phyloP scores from a whole-genome alignment of 2,797 vertebrate species.

The Scomberomorus guttatus region DNA sequence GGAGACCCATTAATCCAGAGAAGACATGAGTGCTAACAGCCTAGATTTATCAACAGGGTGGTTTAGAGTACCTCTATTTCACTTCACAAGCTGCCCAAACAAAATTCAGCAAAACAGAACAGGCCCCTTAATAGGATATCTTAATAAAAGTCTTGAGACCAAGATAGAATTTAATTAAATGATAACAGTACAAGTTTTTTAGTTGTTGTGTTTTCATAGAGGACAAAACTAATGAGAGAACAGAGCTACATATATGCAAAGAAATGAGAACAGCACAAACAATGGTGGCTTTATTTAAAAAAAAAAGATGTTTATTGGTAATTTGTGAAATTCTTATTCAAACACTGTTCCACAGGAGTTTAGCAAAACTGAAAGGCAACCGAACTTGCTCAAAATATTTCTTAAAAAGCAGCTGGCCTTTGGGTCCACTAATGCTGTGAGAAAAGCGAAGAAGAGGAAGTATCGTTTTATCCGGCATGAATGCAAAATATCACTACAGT shows the following conservation, averaged over 20 bases:
- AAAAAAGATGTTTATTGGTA: background rate
- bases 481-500: conserved; percentile 12
- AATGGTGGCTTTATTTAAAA: background rate
- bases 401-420: conserved; percentile 2
- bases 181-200: conserved; percentile 41
- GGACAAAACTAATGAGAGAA: conserved; percentile 47
- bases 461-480: background rate
- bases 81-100: conserved; percentile 20
- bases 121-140: conserved; percentile 28
- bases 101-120: conserved; percentile 36
- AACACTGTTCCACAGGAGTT: background rate
- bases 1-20: conserved; percentile 21
- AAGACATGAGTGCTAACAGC: background rate
- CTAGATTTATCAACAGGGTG: conserved; percentile 13
- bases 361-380: conserved; percentile 16
- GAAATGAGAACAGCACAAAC: conserved; percentile 18
- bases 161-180: conserved; percentile 70
- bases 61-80: conserved; percentile 22
- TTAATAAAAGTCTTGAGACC: conserved; percentile 64
- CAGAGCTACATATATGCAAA: background rate
- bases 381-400: conserved; percentile 15
- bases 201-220: conserved; percentile 24
- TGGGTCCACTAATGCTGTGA: conserved; percentile 3
- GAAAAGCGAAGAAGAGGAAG: conserved; percentile 2
- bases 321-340: background rate